Conservation (phyloP, 2,113 vertebrate species). For the Pholis gunnellus region DNA sequence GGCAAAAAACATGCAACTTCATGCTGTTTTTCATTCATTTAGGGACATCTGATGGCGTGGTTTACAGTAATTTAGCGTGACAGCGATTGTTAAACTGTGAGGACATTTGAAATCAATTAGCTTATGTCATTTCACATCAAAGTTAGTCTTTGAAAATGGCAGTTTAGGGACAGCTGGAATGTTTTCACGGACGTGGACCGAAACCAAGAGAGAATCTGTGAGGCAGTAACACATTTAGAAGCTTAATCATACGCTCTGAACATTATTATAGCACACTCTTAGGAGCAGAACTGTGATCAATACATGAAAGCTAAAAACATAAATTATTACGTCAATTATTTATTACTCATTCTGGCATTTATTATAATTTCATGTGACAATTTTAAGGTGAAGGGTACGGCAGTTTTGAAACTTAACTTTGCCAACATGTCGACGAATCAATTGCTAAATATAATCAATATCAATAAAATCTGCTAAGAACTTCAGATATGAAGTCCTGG, state of each 20-base stretch:
- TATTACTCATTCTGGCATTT: neutral
- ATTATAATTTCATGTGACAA: neutral
- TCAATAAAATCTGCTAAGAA: neutral
- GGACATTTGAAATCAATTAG: slow-evolving; percentile 49
- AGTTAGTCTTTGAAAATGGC: slow-evolving; percentile 33
- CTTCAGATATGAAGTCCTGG: neutral
- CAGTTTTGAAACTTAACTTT: neutral
- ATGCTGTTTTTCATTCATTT: slow-evolving; percentile 19
- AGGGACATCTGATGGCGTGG: slow-evolving; percentile 21
- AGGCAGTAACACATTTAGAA: slow-evolving; percentile 27
- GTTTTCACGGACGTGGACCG: slow-evolving; percentile 9
- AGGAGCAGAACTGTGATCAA: neutral
- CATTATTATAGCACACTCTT: neutral
- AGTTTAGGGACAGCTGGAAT: slow-evolving; percentile 17
- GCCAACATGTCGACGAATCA: neutral
- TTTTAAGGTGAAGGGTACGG: neutral
- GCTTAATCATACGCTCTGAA: slow-evolving; percentile 27
- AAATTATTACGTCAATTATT: too few species aligned
- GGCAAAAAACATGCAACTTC: neutral
- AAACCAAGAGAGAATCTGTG: slow-evolving; percentile 42
- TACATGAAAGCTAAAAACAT: neutral
- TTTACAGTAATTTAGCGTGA: slow-evolving; percentile 13
- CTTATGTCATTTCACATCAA: slow-evolving; percentile 48
- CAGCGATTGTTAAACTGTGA: slow-evolving; percentile 26
- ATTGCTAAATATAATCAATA: neutral